These are phyloP conservation scores for Pygocentrus nattereri DNA, from an alignment of 2,797 vertebrate genomes.

Conservation along the genomic window DNA sequence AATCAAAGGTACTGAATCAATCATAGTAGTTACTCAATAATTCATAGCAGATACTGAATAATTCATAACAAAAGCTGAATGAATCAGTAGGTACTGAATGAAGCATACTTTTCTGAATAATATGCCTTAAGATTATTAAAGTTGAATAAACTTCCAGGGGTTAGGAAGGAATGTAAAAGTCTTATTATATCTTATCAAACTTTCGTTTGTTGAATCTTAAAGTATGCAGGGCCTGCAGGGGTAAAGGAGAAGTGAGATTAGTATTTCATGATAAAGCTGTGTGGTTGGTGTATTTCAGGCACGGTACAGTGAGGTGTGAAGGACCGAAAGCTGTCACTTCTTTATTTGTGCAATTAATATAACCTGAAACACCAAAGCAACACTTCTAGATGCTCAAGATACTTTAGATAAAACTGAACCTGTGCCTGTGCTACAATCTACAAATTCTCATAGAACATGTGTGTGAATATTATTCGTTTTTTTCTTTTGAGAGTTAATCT, in stretches of 20 bases:
- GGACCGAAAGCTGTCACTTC: slow-evolving; percentile 18
- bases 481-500: no score
- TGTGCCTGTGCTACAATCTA: neutral
- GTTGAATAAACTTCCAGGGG: neutral
- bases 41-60: no score
- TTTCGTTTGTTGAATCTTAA: neutral
- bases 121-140: no score
- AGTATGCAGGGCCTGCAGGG: neutral
- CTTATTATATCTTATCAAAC: neutral
- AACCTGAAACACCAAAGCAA: neutral
- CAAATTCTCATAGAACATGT: neutral
- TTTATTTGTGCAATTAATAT: neutral
- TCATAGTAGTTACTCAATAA: no score
- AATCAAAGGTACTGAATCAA: no score
- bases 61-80: no score
- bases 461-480: no score
- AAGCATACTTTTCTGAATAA: no score
- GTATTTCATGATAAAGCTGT: neutral
- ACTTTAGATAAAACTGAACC: neutral
- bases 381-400: neutral
- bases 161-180: neutral
- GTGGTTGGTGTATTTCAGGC: slow-evolving; percentile 25
- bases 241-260: slow-evolving; percentile 48
- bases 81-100: no score
- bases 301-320: slow-evolving; percentile 5